phyloP scores from a whole-genome alignment of 2,888 invertebrate species.

The Ethmia dodecea region DNA sequence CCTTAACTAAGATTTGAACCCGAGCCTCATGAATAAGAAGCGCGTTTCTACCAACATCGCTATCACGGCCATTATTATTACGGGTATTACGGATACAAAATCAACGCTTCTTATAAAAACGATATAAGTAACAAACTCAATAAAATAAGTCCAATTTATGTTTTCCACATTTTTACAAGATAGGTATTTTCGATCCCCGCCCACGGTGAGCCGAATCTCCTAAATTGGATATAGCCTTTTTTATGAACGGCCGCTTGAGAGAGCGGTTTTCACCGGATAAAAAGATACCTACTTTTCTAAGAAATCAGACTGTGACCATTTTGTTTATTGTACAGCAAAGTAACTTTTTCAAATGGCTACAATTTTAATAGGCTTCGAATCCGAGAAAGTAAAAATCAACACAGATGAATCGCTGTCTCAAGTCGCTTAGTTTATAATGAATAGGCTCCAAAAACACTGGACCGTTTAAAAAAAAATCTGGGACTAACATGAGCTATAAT shows the following conservation, averaged over 20 bases:
- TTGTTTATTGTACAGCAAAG: no score
- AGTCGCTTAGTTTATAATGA: background rate
- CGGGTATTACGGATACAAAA: no score
- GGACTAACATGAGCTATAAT: no score
- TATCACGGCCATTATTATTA: background rate
- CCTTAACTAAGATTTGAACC: background rate
- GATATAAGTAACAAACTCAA: background rate
- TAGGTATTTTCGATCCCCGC: conserved; percentile 30
- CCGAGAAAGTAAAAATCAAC: background rate
- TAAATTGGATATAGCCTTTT: conserved; percentile 4
- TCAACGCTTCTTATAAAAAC: no score
- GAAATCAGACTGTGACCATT: background rate
- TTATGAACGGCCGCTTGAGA: background rate
- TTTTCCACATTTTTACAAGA: no score
- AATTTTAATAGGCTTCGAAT: background rate
- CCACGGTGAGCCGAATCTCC: conserved; percentile 24
- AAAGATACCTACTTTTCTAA: background rate
- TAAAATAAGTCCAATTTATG: background rate
- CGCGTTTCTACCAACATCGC: background rate
- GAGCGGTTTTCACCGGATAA: background rate
- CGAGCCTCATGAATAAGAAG: background rate
- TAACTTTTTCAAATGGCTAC: background rate
- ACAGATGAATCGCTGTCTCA: background rate
- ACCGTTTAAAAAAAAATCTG: no score
- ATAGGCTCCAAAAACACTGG: background rate